Conservation (phyloP, 2,113 vertebrate species). For the Pygathrix nemaeus region DNA sequence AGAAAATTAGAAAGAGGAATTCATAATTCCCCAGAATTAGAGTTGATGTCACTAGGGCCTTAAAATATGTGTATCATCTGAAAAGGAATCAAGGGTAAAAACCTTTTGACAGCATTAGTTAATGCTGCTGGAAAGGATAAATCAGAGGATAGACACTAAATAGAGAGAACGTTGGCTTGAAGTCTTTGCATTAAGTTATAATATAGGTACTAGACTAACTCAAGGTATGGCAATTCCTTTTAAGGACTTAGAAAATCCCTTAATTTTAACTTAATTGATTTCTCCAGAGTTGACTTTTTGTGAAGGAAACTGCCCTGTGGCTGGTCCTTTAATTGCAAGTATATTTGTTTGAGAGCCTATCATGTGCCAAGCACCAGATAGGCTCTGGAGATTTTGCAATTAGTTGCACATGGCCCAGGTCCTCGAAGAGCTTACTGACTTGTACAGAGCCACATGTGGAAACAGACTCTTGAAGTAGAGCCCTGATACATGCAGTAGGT, state of each 20-base stretch:
- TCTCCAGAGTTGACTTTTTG: neutral
- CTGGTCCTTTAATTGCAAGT: neutral
- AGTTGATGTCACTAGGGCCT: slow-evolving; percentile 73
- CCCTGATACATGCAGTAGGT: neutral
- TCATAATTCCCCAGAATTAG: slow-evolving; percentile 78
- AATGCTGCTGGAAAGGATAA: slow-evolving; percentile 71
- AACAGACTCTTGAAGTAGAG: neutral
- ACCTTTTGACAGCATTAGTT: slow-evolving; percentile 75
- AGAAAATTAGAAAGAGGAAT: slow-evolving; percentile 76
- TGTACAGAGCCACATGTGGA: neutral
- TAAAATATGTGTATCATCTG: slow-evolving; percentile 75
- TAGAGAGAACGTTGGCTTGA: slow-evolving; percentile 61
- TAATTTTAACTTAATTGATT: slow-evolving; percentile 44
- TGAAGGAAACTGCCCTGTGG: neutral
- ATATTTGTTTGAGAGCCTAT: neutral
- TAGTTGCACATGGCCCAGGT: neutral
- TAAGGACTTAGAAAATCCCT: slow-evolving; percentile 25
- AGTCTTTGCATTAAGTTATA: slow-evolving; percentile 56
- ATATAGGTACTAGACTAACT: slow-evolving; percentile 43
- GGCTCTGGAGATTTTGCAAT: neutral
- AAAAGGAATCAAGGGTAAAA: slow-evolving; percentile 79
- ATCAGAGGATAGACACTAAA: slow-evolving; percentile 70
- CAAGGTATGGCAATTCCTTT: neutral
- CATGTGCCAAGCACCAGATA: neutral
- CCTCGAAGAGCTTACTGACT: neutral